Evolutionary conservation across 2,888 invertebrate genomes (phyloP).

Genomic region (Cybosia mesomella): DNA sequence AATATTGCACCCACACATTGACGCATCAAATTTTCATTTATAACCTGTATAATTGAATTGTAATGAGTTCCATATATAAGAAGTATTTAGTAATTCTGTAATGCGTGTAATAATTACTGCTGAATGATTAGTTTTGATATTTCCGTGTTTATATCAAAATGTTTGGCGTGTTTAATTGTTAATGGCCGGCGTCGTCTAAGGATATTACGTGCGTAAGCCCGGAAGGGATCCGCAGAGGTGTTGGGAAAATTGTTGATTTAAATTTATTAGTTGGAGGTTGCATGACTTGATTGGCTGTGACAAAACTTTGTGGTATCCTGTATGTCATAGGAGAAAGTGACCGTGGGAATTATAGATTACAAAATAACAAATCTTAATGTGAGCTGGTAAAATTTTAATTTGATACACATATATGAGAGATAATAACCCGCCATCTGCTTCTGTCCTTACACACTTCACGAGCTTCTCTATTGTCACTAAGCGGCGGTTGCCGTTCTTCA

Average conservation of each 20-base stretch:
- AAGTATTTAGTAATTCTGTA: slow-evolving; percentile 1
- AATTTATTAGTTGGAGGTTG: background rate
- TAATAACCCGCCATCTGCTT: no score
- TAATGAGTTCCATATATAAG: slow-evolving; percentile 12
- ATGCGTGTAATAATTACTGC: slow-evolving; percentile 10
- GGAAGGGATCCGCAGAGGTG: background rate
- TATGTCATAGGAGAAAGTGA: background rate
- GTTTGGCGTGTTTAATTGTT: slow-evolving; percentile 8
- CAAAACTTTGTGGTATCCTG: background rate
- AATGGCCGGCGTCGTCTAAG: background rate
- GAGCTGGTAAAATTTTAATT: no score
- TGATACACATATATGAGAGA: no score
- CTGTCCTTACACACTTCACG: no score
- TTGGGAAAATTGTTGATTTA: background rate
- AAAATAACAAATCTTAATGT: background rate
- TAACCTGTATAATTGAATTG: background rate
- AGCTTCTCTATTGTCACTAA: no score
- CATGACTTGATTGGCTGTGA: background rate
- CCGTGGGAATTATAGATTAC: background rate
- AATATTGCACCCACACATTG: background rate
- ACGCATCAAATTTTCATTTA: background rate
- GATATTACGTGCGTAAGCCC: slow-evolving; percentile 11
- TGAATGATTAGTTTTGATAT: slow-evolving; percentile 10
- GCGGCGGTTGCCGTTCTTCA: no score
- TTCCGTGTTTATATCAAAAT: slow-evolving; percentile 14